Percentiles rank a stretch among this genome's conserved stretches.
These are phyloP conservation scores for Apamea epomidion DNA, from an alignment of 2,888 invertebrate species.

Conservation along the genomic window DNA sequence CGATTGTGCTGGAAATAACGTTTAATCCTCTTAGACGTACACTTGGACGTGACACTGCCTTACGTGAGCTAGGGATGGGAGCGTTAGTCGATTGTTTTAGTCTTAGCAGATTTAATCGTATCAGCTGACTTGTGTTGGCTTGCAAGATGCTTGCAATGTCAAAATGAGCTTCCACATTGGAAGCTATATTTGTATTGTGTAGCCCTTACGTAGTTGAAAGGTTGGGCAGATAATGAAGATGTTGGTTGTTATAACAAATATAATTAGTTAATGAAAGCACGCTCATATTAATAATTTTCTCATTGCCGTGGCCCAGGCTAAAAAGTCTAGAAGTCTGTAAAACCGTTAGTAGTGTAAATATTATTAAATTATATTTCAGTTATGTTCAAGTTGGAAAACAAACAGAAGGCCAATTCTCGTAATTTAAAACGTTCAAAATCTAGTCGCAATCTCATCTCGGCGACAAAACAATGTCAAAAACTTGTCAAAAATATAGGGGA, in stretches of 20 bases:
- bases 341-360: background rate
- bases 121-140: background rate
- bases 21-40: conserved; percentile 57
- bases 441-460: no score
- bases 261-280: background rate
- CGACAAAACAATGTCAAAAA: no score
- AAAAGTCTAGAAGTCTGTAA: background rate
- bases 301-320: background rate
- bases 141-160: background rate
- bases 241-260: background rate
- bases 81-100: conserved; percentile 18
- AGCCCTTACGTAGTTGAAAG: background rate
- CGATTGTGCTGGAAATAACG: conserved; percentile 53
- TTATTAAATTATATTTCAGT: background rate
- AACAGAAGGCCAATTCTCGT: background rate
- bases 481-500: no score
- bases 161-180: background rate
- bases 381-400: background rate
- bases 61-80: conserved; percentile 46
- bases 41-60: conserved; percentile 61
- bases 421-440: no score
- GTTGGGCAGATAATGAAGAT: background rate
- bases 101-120: background rate
- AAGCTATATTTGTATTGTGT: background rate
- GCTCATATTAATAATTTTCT: background rate